Evolutionary conservation across 2,888 invertebrate species (phyloP), one percentile per base, ranked within the genome.

Genomic region (Philonicus albiceps): DNA sequence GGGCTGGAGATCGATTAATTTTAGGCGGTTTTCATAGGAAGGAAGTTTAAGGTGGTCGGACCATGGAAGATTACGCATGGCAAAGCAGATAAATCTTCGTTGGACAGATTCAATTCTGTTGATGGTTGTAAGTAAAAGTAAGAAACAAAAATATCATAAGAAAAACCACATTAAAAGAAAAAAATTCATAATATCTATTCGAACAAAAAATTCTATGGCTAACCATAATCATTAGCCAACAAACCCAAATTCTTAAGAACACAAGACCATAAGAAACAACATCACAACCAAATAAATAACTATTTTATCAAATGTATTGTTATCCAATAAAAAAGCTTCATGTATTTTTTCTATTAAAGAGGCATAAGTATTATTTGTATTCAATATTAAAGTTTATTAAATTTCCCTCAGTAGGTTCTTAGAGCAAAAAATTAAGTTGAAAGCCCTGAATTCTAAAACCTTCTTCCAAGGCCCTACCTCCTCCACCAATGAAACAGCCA

Each of bases 201-300:
- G 89, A 92, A 91, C 90, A 90, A 91, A 92, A 92, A 92, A 93
- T 90, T 90, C 91, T 93, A 87, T 90, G 93, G 89, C 94, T 95
- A 40, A 94, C 92, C 89, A 94, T 92, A 91, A 94, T 90, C 91
- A 94, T 95, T 91, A 95, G 93, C 88, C 91, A 88, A 91, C 93
- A 92, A 94, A 95, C 94, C 92, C 94, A 95, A 91, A 94, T 91
- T 89, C 93, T 94, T 90, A 94, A 92, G 90, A 93, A 90, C 93
- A 93, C 93, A 90, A 93, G 91, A 19, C 93, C 92, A 93, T 92
- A 94, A 90, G 94, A 93, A 90, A 94, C 89, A 88, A 93, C 89
- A 93, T 94, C 94, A 91, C 91, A 90, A 30, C 93, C 93, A 90
- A 93, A 90, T 89, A 92, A 91, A 92, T 93, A 93, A n/a, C 92